Evolutionary conservation across 2,113 vertebrate species (phyloP).

Genomic region (Coryphaenoides rupestris): DNA sequence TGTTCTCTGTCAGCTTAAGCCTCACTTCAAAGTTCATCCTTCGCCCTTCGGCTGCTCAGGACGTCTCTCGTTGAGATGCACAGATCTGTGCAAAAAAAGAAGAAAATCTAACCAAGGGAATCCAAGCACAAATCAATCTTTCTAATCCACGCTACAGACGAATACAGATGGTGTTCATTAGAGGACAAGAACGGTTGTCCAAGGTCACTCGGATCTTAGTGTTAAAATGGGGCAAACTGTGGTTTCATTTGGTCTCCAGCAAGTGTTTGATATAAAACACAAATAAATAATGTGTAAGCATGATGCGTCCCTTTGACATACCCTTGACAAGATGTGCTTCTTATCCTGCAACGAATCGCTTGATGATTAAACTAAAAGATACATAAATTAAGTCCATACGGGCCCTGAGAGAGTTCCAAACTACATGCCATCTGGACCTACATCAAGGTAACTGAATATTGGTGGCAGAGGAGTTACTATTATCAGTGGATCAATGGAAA

Average conservation of each 20-base stretch:
- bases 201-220: slow-evolving; percentile 37
- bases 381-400: slow-evolving; percentile 6
- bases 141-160: slow-evolving; percentile 40
- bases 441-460: slow-evolving; percentile 21
- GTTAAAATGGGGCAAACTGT: slow-evolving; percentile 13
- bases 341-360: too few species aligned
- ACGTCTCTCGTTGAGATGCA: slow-evolving; percentile 45
- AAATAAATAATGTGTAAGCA: neutral
- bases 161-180: slow-evolving; percentile 50
- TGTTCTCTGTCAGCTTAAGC: slow-evolving; percentile 45
- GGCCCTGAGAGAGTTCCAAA: slow-evolving; percentile 10
- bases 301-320: too few species aligned
- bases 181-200: slow-evolving; percentile 31
- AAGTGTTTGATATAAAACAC: neutral
- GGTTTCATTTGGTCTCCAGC: slow-evolving; percentile 6
- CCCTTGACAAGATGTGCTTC: too few species aligned
- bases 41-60: slow-evolving; percentile 25
- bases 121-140: slow-evolving; percentile 51
- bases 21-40: slow-evolving; percentile 58
- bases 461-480: neutral
- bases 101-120: slow-evolving; percentile 43
- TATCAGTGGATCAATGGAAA: too few species aligned
- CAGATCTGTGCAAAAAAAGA: slow-evolving; percentile 39
- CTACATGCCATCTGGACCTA: slow-evolving; percentile 42
- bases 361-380: slow-evolving; percentile 9